Conservation (phyloP, 2,888 invertebrate genomes). For the Ephialtes manifestator region DNA sequence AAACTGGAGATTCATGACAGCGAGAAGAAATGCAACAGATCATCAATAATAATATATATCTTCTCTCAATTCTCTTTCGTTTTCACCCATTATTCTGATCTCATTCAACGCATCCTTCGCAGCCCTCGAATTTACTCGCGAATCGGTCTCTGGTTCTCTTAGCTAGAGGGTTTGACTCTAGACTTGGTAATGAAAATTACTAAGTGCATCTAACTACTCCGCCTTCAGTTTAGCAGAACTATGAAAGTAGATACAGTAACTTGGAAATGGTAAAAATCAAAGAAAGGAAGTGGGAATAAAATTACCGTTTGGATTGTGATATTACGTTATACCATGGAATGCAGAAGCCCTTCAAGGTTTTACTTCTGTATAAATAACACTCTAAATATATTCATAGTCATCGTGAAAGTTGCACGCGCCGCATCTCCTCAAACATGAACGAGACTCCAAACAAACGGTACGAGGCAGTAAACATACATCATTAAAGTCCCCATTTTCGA, state of each 20-base stretch:
- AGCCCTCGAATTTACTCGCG: slow-evolving; percentile 6
- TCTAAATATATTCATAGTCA: neutral
- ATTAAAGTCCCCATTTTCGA: neutral
- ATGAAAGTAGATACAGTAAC: neutral
- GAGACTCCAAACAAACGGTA: neutral
- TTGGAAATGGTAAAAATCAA: neutral
- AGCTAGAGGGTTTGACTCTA: neutral
- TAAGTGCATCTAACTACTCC: neutral
- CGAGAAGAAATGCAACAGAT: too few species aligned
- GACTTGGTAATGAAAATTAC: neutral
- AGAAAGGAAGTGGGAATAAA: neutral
- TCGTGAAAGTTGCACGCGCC: slow-evolving; percentile 15
- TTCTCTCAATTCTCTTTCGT: slow-evolving; percentile 16
- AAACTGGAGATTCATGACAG: too few species aligned
- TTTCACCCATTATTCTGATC: slow-evolving; percentile 43
- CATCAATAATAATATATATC: neutral
- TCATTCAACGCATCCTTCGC: neutral
- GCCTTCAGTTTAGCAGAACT: neutral
- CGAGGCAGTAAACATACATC: neutral
- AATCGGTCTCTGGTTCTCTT: neutral
- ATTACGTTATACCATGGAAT: neutral
- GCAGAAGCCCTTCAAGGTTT: slow-evolving; percentile 3
- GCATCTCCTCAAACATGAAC: neutral
- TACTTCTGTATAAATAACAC: neutral
- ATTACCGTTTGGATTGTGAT: neutral